Base-by-base conservation (phyloP, 2,113 vertebrate species). In the Stegostoma tigrinum region DNA sequence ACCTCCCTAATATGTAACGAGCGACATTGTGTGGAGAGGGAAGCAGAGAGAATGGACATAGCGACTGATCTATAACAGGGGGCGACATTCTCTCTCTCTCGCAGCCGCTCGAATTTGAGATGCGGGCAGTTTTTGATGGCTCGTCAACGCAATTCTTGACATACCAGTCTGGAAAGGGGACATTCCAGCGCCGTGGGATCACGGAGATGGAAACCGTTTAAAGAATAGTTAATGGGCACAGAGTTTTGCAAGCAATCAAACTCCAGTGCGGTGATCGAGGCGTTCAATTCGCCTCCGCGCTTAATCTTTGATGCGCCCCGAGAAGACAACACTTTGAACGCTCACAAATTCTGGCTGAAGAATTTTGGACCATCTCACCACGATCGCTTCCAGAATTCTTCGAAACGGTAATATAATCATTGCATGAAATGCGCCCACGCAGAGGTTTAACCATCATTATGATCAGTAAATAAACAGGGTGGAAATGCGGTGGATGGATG, bases 101-200 rank as follows among this genome's bases (percentile, higher is more conserved):
- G 24, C 45, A 19, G 94, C 94, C 45, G 72, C 66, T 48, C 24
- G 45, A 68, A 52, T 95, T 95, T 72, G 70, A 27, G 61, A 42
- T 95, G 67, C 42, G 45, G 42, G 48, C 67, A 68, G 23, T 68
- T 48, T 38, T 94, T 45, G 45, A 72, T 72, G 94, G 45, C 15
- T 70, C 48, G 68, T 95, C 42, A 95, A 52, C 94, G 45, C 94
- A 95, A 95, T 95, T 95, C 94, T 68, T 95, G 42, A 30, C 68
- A 95, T 95, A 75, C 94, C 94, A 95, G 68, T 72, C 21, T 95
- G 94, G 94, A 75, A 95, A 95, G 94, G 67, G 42, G 48, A 75
- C 72, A 95, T 95, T 70, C 94, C 94, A 95, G 94, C 94, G 30
- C 48, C 23, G 94, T 95, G 75, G 45, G 94, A 48, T 95, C 45